Percentiles rank a stretch among this genome's conserved stretches.
Conservation (phyloP, 2,113 vertebrate genomes). For the Apodemus sylvaticus region DNA sequence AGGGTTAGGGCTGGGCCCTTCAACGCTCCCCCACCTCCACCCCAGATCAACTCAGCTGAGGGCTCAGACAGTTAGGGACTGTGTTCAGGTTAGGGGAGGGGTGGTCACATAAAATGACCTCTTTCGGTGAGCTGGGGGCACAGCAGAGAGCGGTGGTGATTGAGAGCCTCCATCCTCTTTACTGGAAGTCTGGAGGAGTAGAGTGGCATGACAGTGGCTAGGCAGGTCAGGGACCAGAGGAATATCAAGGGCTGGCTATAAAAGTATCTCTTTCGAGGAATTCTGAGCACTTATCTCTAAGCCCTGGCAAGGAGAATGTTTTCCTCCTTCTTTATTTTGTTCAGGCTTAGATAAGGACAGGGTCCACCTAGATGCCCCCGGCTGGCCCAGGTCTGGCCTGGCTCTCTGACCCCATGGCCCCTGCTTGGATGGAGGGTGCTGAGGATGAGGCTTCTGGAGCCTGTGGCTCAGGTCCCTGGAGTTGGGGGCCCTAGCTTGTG, state of each 20-base stretch:
- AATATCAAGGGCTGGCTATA: slow-evolving; percentile 36
- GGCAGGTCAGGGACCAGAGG: slow-evolving; percentile 18
- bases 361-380: background rate
- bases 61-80: background rate
- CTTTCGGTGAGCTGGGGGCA: background rate
- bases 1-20: background rate
- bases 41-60: background rate
- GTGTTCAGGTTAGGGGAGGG: background rate
- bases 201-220: background rate
- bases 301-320: slow-evolving; percentile 57
- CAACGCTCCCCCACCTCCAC: background rate
- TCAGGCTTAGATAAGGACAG: slow-evolving; percentile 51
- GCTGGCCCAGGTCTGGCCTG: background rate
- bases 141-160: background rate
- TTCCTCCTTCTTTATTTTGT: slow-evolving; percentile 54
- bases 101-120: background rate
- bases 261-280: slow-evolving; percentile 79
- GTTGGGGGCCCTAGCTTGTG: background rate
- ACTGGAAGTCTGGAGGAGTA: background rate
- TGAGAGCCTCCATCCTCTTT: background rate
- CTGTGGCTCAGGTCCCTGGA: background rate
- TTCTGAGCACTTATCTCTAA: slow-evolving; percentile 58
- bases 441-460: background rate
- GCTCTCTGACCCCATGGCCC: background rate
- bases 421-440: background rate